Percentiles rank a stretch among this genome's conserved stretches.
phyloP scores from a whole-genome alignment of 2,113 vertebrate species.

The Corythaeola cristata region DNA sequence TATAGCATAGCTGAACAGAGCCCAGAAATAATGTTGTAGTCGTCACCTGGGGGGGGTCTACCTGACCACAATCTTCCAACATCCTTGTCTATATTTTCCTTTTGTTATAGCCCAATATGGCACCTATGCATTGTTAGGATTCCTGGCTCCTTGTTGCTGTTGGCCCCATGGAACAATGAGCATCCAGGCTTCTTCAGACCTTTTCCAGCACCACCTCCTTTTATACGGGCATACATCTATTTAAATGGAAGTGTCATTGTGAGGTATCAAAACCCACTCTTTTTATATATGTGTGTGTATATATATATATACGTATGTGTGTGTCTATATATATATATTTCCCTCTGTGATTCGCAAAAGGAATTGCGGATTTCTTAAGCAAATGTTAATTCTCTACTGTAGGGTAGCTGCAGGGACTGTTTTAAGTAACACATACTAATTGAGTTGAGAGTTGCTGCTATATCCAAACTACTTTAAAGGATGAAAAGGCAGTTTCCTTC shows the following conservation, averaged over 20 bases:
- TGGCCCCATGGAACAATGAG: not conserved
- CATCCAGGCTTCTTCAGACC: not conserved
- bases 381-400: constrained; percentile 3
- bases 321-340: not conserved
- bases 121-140: not conserved
- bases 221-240: not conserved
- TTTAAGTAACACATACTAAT: constrained; percentile 45
- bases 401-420: not conserved
- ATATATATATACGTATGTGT: no score
- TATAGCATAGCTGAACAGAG: not conserved
- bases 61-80: not conserved
- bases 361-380: not conserved
- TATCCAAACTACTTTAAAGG: not conserved
- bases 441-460: not conserved
- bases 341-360: not conserved
- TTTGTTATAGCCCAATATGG: not conserved
- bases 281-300: not conserved
- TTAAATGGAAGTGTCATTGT: not conserved
- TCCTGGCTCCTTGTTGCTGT: not conserved
- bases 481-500: constrained; percentile 1
- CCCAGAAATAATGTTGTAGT: not conserved
- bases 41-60: not conserved
- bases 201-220: not conserved
- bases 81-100: not conserved
- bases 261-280: not conserved